phyloP scores from a whole-genome alignment of 2,888 invertebrate genomes.

The Diadegma fenestrale region DNA sequence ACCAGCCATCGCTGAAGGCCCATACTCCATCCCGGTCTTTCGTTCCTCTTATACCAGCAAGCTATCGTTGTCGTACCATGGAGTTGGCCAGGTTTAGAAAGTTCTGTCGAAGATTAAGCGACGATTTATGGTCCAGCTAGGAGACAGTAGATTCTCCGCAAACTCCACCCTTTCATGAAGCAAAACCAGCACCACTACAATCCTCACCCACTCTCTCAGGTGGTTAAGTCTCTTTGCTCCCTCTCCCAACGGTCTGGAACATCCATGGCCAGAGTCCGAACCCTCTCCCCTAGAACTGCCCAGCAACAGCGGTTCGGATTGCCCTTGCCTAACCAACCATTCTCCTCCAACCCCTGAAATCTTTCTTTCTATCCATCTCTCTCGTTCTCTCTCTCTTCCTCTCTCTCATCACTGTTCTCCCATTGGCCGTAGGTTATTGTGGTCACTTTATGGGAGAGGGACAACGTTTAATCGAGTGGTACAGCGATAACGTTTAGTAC shows the following conservation, averaged over 20 bases:
- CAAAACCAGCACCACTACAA: slow-evolving; percentile 16
- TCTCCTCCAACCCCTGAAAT: slow-evolving; percentile 4
- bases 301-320: not conserved
- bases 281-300: slow-evolving; percentile 29
- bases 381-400: not conserved
- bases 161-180: slow-evolving; percentile 17
- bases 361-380: slow-evolving; percentile 22
- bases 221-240: slow-evolving; percentile 43
- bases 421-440: slow-evolving; percentile 71
- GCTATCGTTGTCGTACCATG: slow-evolving; percentile 38
- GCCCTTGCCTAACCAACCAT: slow-evolving; percentile 18
- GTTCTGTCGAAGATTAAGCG: slow-evolving; percentile 80
- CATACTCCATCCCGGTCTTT: slow-evolving; percentile 46
- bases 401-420: slow-evolving; percentile 60
- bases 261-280: slow-evolving; percentile 37
- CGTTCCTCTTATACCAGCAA: slow-evolving; percentile 18
- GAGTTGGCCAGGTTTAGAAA: slow-evolving; percentile 75
- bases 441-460: slow-evolving; percentile 74
- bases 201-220: slow-evolving; percentile 3
- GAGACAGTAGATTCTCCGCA: slow-evolving; percentile 73
- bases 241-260: slow-evolving; percentile 39
- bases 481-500: slow-evolving; percentile 75
- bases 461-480: slow-evolving; percentile 77
- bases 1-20: slow-evolving; percentile 52
- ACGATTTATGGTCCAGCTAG: slow-evolving; percentile 76